A percentile compares a stretch with the other conserved stretches of the same genome.
Evolutionary conservation across 2,888 invertebrate species (phyloP).

Genomic region (Yponomeuta malinellus): DNA sequence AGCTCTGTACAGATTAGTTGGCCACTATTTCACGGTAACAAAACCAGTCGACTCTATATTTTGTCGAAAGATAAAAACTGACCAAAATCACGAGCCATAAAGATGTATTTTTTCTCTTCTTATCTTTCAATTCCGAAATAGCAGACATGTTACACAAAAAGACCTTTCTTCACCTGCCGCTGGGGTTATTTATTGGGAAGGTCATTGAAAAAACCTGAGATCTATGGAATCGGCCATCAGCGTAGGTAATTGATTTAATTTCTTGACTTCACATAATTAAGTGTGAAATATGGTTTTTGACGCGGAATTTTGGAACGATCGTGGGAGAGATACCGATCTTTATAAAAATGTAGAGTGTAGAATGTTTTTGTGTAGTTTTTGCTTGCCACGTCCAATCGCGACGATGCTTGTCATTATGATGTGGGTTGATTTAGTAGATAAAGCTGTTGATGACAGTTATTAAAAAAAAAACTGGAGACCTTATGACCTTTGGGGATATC

Average conservation of each 20-base stretch:
- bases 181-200: conserved; percentile 58
- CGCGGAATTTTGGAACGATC: conserved; percentile 21
- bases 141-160: conserved; percentile 35
- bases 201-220: conserved; percentile 30
- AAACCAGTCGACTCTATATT: conserved; percentile 25
- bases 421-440: not conserved
- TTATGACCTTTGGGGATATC: too few species aligned
- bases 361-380: conserved; percentile 6
- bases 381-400: not conserved
- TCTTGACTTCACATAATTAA: conserved; percentile 59
- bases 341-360: not conserved
- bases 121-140: conserved; percentile 18
- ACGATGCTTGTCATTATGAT: not conserved
- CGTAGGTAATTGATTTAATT: conserved; percentile 63
- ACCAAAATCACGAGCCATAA: conserved; percentile 69
- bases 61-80: conserved; percentile 65
- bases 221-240: conserved; percentile 9
- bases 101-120: conserved; percentile 48
- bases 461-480: too few species aligned
- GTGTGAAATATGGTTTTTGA: conserved; percentile 61
- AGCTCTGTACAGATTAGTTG: conserved; percentile 36
- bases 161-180: conserved; percentile 64
- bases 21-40: conserved; percentile 57
- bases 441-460: not conserved
- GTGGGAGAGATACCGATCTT: conserved; percentile 16